Evolutionary conservation across 2,113 vertebrate species (phyloP).

Genomic region (Peucedramus taeniatus): DNA sequence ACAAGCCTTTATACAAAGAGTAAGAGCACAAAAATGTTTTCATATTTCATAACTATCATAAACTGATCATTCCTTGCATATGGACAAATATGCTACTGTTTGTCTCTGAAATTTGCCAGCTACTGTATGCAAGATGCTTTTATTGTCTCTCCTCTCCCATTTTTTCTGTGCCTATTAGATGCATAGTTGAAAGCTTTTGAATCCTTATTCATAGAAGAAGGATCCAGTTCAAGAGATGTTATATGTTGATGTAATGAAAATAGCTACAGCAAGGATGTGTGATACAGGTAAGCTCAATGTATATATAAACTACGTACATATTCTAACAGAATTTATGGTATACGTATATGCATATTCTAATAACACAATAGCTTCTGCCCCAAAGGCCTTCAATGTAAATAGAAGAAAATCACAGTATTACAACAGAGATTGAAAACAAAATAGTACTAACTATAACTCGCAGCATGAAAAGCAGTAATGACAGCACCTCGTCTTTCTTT

Average conservation of each 20-base stretch:
- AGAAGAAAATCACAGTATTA: background rate
- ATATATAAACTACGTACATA: background rate
- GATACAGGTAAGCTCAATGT: background rate
- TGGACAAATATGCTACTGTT: background rate
- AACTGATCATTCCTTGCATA: background rate
- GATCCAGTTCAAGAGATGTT: background rate
- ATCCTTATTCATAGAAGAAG: background rate
- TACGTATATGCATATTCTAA: background rate
- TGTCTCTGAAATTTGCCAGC: background rate
- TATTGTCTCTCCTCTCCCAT: background rate
- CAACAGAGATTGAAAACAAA: background rate
- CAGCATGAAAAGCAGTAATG: background rate
- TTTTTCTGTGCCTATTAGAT: background rate
- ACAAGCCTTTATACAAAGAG: background rate
- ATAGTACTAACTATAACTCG: background rate
- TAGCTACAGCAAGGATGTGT: background rate
- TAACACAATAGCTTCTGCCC: background rate
- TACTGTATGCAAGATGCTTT: background rate
- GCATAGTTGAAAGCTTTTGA: background rate
- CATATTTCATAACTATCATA: background rate
- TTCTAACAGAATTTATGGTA: background rate
- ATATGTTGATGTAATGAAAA: background rate
- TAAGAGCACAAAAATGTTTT: background rate
- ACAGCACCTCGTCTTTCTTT: background rate
- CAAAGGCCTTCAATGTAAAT: background rate